phyloP scores from a whole-genome alignment of 2,888 invertebrate species.

The Oligia fasciuncula region DNA sequence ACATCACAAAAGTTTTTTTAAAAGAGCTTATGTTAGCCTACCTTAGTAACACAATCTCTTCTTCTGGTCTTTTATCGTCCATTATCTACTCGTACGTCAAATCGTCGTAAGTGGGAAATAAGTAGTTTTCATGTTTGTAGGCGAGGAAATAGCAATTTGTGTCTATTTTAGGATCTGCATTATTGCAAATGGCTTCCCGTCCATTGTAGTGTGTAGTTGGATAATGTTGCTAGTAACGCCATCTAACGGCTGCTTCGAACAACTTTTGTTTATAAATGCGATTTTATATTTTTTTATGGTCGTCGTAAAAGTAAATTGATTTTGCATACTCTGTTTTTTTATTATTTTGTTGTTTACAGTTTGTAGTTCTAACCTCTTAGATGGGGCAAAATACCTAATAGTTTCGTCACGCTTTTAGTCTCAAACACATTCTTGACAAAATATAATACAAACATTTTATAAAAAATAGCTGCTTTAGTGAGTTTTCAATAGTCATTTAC shows the following conservation, averaged over 20 bases:
- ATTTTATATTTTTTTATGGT: constrained; percentile 6
- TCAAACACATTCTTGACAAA: neutral
- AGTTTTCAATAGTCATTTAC: neutral
- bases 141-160: constrained; percentile 38
- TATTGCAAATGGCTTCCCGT: constrained; percentile 28
- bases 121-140: constrained; percentile 24
- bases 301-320: constrained; percentile 2
- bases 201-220: constrained; percentile 11
- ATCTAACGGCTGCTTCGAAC: constrained; percentile 13
- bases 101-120: constrained; percentile 15
- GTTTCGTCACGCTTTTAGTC: neutral
- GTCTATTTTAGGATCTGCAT: constrained; percentile 34
- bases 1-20: neutral
- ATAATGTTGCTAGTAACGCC: constrained; percentile 20
- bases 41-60: too few relatives aligned
- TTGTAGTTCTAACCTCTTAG: neutral
- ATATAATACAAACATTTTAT: neutral
- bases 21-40: neutral
- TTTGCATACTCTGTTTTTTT: constrained; percentile 20
- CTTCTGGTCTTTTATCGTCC: neutral
- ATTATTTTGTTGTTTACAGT: constrained; percentile 7
- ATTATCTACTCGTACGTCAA: constrained; percentile 13
- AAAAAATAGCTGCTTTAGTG: neutral
- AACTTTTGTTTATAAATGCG: neutral
- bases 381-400: neutral